Conservation (phyloP, 2,113 vertebrate genomes). For the Oreocharis arfaki region DNA sequence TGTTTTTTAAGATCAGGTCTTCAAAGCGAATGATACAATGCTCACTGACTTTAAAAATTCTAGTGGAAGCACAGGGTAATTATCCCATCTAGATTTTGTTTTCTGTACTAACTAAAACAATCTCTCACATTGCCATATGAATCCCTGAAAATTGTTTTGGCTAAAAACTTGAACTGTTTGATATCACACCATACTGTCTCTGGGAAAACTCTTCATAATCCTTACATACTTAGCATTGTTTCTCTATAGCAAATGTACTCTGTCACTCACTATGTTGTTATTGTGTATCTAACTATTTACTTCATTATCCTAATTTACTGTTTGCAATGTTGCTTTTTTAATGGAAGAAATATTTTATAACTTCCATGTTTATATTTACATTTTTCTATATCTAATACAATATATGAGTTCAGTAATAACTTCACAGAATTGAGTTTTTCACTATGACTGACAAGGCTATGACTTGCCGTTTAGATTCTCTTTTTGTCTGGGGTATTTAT, state of each 20-base stretch:
- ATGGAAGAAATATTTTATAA: background rate
- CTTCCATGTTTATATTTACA: background rate
- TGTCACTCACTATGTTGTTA: background rate
- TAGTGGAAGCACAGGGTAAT: background rate
- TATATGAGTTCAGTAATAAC: background rate
- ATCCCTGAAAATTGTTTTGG: background rate
- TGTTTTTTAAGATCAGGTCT: background rate
- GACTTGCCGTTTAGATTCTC: background rate
- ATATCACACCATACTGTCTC: background rate
- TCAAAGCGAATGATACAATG: background rate
- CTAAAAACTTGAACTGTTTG: background rate
- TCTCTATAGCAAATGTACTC: background rate
- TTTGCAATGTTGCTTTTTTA: background rate
- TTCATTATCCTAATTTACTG: background rate
- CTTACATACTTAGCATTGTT: background rate
- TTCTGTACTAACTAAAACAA: background rate
- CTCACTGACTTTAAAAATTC: background rate
- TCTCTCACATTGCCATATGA: background rate
- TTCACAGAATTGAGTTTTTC: background rate
- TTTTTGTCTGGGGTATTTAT: background rate
- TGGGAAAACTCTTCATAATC: background rate
- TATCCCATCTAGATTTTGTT: background rate
- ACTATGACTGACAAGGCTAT: background rate
- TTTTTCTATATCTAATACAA: background rate
- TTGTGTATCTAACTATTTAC: background rate